Evolutionary conservation across 2,888 invertebrate genomes (phyloP).

Genomic region (Anoncus sp.): DNA sequence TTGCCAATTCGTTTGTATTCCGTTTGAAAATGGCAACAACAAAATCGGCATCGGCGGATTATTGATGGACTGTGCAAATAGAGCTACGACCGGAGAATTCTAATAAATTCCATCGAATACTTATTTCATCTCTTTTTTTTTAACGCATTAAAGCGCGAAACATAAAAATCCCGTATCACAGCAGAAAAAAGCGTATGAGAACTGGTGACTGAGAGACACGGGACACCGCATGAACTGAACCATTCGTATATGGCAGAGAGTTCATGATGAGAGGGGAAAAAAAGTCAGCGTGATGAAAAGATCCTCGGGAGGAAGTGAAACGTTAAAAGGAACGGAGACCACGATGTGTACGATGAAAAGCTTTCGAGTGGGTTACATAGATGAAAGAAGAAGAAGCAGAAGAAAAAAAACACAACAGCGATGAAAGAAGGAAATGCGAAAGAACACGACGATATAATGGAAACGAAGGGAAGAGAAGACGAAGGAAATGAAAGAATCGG

Average conservation of each 20-base stretch:
- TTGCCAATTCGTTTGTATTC: too few relatives aligned
- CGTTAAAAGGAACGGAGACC: constrained; percentile 28
- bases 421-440: constrained; percentile 23
- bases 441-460: constrained; percentile 37
- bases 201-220: not conserved
- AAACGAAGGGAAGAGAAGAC: constrained; percentile 16
- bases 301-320: constrained; percentile 32
- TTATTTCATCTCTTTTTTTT: not conserved
- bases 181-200: constrained; percentile 2
- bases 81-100: not conserved
- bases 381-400: constrained; percentile 1
- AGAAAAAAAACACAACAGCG: constrained; percentile 11
- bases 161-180: not conserved
- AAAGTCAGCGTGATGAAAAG: constrained; percentile 23
- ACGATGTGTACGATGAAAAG: constrained; percentile 13
- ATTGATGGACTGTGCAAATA: too few relatives aligned
- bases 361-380: not conserved
- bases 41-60: too few relatives aligned
- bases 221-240: not conserved
- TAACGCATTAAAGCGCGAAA: not conserved
- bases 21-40: too few relatives aligned
- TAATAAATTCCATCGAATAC: not conserved
- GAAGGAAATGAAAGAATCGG: constrained; percentile 45
- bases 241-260: not conserved
- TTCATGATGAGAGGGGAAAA: constrained; percentile 3